Evolutionary conservation across 2,797 vertebrate species (phyloP).

Genomic region (Cossypha heuglini): DNA sequence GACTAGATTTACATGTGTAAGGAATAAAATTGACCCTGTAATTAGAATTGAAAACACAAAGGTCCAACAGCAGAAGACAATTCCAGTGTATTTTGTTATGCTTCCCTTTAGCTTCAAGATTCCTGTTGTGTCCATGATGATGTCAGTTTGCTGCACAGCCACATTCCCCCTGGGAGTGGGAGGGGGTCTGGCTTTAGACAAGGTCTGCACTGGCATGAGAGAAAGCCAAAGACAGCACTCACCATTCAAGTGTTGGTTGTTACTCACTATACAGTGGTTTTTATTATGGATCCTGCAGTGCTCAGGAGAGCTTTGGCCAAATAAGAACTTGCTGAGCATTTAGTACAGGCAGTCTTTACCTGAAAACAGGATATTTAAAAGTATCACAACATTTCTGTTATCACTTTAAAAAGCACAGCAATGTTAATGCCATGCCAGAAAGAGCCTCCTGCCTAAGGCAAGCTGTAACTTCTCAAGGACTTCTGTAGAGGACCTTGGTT

Average conservation of each 20-base stretch:
- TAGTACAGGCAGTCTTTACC: background rate
- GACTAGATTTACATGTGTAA: background rate
- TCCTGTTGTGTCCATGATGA: background rate
- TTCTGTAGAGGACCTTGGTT: background rate
- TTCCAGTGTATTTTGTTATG: background rate
- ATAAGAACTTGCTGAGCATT: background rate
- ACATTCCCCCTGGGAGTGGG: background rate
- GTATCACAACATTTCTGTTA: background rate
- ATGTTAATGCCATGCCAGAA: background rate
- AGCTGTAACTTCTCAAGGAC: background rate
- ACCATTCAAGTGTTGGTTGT: background rate
- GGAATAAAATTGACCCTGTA: background rate
- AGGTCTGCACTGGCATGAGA: background rate
- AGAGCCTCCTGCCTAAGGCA: background rate
- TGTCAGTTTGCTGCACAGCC: background rate
- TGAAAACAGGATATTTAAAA: background rate
- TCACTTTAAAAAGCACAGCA: background rate
- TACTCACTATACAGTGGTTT: background rate
- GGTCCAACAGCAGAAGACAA: background rate
- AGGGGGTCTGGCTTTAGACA: background rate
- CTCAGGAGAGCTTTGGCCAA: background rate
- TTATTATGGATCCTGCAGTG: background rate
- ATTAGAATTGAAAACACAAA: background rate
- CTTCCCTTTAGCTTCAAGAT: background rate
- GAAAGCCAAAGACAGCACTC: background rate